Evolutionary conservation across 2,888 invertebrate species (phyloP), one percentile per base, ranked within the genome.

Genomic region (Teinopalpus imperialis): DNA sequence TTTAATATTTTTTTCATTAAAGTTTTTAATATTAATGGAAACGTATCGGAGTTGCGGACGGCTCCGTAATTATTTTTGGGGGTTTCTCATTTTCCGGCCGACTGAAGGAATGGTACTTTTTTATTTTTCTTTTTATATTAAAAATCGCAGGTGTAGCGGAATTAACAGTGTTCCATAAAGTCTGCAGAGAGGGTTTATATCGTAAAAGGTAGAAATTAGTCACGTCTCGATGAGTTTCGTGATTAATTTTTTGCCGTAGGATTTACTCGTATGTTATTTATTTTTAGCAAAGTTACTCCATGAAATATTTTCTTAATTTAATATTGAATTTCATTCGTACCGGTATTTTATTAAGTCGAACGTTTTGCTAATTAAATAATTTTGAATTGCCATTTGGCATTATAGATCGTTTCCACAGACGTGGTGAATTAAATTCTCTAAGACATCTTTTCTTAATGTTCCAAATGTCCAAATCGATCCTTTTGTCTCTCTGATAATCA

Each of bases 1-100:
- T 86, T 87, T 87, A 81, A 87, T 82, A 80, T 79, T 87, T 88
- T 87, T 88, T 87, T 88, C 87, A 87, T 87, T 87, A 80, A 88
- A 88, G 88, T 88, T 88, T 88, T 88, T 81, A 88, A 87, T 87
- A 87, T 87, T 87, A 82, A 86, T 82, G 78, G 63, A 67, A 68
- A 73, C 61, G 74, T 80, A 78, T 83, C 72, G 66, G 70, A 69
- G 73, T 69, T 69, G 54, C 53, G 60, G 66, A 53, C 59, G 57
- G 51, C 54, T 59, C 69, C 74, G 73, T 83, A 81, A 88, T 86
- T 85, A 86, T 85, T 83, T 86, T 74, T 65, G 65, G 72, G 69
- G 68, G 55, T 61, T 68, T 69, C 67, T 68, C 69, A 70, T 77
- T 81, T 79, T 76, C 74, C 81, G 72, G 65, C 53, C 58, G 63